Base-by-base conservation (phyloP, 2,888 invertebrate genomes). In the Drosophila percnosoma region DNA sequence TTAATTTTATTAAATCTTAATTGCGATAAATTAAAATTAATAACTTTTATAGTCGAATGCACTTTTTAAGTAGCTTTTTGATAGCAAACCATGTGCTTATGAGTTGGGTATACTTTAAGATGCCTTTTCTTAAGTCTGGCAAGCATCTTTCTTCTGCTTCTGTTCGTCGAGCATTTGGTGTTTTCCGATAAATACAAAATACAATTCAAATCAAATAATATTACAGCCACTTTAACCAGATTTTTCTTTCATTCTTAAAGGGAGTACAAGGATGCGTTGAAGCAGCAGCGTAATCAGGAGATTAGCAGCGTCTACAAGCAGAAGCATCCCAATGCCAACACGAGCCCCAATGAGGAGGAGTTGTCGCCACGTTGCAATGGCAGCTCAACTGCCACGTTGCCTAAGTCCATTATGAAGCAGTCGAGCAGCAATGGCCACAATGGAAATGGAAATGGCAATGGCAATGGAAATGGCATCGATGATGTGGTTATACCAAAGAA, bases 191-290 rank as follows among this genome's bases (percentile, higher is more conserved):
- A 33, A 34, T 34, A 34, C 13, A 34, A 13, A 34, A 34, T 34
- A 34, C 13, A 34, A 34, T 13, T 34, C 4, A 18, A 38, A 38
- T 38, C 15, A 21, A 21, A 21, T 21, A 15, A 21, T 4, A 45
- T 1, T 21, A 4, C 1, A 24, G 1, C 15, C 15, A 24, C 7
- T 21, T 45, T 24, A 45, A 45, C 21, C 21, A 45, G 13, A 21
- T 45, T 45, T 45, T 3, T 4, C 2, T 15, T 24, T 4, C 2
- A 15, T 45, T 24, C 94, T 8, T 94, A 95, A 57, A 91, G 97
- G 93, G 97, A 97, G 94, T 97, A 97, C 94, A 97, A 97, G 94
- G 97, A 97, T 94, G 97, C 97, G 68, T 93, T 97, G 91, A 96
- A 96, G 93, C 96, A 97, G 89, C 97, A 97, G 93, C 95, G 97